Percentiles rank a stretch among this genome's conserved stretches.
Evolutionary conservation across 2,888 invertebrate species (phyloP).

Genomic region (Acrobasis repandana): DNA sequence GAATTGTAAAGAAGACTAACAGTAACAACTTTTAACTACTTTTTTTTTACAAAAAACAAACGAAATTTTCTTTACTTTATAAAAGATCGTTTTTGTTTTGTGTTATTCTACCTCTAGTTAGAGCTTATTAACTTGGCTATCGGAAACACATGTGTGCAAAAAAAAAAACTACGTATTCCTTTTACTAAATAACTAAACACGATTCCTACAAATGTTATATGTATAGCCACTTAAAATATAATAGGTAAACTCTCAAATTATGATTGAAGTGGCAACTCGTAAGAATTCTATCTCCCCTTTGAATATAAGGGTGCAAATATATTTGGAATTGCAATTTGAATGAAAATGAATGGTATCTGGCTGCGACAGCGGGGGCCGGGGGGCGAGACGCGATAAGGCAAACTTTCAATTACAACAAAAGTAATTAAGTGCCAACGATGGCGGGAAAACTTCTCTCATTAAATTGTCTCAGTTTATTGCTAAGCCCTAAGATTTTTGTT

Average conservation of each 20-base stretch:
- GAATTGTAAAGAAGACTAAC: too few species aligned
- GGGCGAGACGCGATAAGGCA: constrained; percentile 28
- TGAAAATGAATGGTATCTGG: constrained; percentile 18
- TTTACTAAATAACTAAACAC: too few species aligned
- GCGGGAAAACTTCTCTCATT: constrained; percentile 62
- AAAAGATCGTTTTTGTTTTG: too few species aligned
- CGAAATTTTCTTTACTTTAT: too few species aligned
- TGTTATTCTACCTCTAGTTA: too few species aligned
- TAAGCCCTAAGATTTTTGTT: constrained; percentile 67
- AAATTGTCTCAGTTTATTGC: constrained; percentile 66
- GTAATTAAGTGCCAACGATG: constrained; percentile 72
- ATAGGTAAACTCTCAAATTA: neutral
- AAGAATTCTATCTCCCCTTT: neutral
- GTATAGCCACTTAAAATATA: neutral
- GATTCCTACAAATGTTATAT: neutral
- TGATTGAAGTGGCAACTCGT: neutral
- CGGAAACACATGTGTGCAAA: too few species aligned
- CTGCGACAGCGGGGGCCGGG: neutral
- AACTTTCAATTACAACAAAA: constrained; percentile 71
- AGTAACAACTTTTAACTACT: too few species aligned
- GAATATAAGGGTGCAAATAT: constrained; percentile 11
- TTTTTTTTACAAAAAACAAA: too few species aligned
- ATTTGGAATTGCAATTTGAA: constrained; percentile 20
- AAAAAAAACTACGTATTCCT: too few species aligned
- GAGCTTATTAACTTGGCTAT: too few species aligned